Evolutionary conservation across 2,797 vertebrate species (phyloP).

Genomic region (Gymnopithys bicolor): DNA sequence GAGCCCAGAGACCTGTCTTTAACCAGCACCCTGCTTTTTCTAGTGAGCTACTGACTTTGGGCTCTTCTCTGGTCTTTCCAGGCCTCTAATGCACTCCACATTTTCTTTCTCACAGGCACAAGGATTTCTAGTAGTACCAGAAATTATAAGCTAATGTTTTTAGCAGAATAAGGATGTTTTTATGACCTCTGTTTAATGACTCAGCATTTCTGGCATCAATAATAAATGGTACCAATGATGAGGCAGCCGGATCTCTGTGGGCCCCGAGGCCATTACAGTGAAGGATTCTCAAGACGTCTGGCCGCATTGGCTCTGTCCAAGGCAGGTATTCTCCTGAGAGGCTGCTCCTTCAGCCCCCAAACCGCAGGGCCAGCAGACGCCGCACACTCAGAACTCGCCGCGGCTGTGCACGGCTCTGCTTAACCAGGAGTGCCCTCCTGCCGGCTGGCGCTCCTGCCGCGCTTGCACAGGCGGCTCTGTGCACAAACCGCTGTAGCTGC

Average conservation of each 20-base stretch:
- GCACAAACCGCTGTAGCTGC: not conserved
- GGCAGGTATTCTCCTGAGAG: not conserved
- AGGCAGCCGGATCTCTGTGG: not conserved
- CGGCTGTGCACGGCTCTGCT: not conserved
- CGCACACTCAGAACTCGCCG: fast-evolving
- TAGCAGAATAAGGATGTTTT: not conserved
- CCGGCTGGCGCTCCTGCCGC: not conserved
- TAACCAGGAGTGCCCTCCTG: not conserved
- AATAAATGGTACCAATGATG: not conserved
- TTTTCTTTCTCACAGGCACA: not conserved
- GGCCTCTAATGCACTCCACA: not conserved
- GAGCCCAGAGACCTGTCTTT: not conserved
- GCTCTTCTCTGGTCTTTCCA: not conserved
- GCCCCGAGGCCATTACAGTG: not conserved
- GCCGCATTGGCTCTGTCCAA: not conserved
- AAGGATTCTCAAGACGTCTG: not conserved
- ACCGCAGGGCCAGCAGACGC: not conserved
- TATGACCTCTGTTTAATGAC: constrained; percentile 43
- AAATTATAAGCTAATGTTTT: constrained; percentile 29
- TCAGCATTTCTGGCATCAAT: constrained; percentile 9
- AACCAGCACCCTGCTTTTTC: not conserved
- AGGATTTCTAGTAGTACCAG: not conserved
- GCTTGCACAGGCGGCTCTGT: not conserved
- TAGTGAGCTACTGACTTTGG: not conserved
- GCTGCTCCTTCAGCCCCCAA: not conserved